Base-by-base conservation (phyloP, 2,113 vertebrate species). In the Zosterops pallidus region DNA sequence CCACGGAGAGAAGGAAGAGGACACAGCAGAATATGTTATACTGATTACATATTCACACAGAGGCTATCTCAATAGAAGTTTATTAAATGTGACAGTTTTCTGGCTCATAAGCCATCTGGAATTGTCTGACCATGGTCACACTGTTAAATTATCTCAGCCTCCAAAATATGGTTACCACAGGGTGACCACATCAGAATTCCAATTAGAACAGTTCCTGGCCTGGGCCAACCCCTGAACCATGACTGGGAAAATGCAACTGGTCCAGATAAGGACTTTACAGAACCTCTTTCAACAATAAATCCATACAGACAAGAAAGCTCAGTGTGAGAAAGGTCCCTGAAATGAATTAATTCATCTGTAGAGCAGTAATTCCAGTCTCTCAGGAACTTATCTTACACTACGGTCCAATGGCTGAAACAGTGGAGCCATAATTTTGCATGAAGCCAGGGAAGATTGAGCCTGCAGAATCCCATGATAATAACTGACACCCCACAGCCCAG, bases 81-180 rank as follows among this genome's bases (percentile, higher is more conserved):
- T 50, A 91, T 70, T 71, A 89, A 75, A 89, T 64, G n/a, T 60
- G 85, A 75, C 75, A 78, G 65, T 78, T 93, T 91, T 85, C 82
- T 93, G 90, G 88, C 46, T 90, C n/a, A 53, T 49, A 83, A 92
- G 37, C 31, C 75, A 92, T 57, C 46, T 69, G 37, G 29, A 95
- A 68, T 50, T 87, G 57, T 80, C 57, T 86, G 31, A 76, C 41
- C 41, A 88, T 7, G 13, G 53, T 62, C 57, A 92, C 9, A 16
- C 9, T 80, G 64, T 25, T 85, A 91, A 79, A 92, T 76, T 80
- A 57, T 50, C 46, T 83, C 49, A 57, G 57, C 15, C 41, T 94
- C 75, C 75, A 69, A 76, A 96, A 68, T 22, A 59, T 39, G 28
- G 64, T 78, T 72, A 53, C 53, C 26, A 80, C 79, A 83, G 70